Percentiles rank a stretch among this genome's conserved stretches.
These are phyloP conservation scores for Enteromius thamalakanensis DNA, from an alignment of 2,797 vertebrate genomes.

Conservation along the genomic window DNA sequence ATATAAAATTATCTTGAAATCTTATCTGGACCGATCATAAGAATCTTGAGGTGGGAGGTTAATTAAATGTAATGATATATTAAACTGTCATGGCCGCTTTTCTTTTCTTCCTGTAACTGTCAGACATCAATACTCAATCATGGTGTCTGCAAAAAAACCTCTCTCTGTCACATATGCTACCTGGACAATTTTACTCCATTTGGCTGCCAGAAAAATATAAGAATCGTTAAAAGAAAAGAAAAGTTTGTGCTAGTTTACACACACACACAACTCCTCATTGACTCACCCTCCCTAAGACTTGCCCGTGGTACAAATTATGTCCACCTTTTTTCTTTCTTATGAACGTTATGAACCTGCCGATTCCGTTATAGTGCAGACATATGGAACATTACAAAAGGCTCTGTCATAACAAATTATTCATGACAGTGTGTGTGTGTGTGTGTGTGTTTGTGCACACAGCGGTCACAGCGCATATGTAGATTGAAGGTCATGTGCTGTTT, in stretches of 20 bases:
- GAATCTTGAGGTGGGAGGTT: slow-evolving; percentile 29
- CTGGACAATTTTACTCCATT: neutral
- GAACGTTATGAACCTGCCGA: neutral
- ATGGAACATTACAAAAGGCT: neutral
- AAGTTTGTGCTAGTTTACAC: too few species aligned
- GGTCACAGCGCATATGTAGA: neutral
- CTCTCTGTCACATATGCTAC: neutral
- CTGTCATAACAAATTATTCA: neutral
- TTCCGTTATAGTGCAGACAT: neutral
- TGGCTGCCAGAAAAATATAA: neutral
- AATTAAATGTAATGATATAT: slow-evolving; percentile 55
- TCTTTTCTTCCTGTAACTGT: slow-evolving; percentile 48
- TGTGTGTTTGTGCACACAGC: neutral
- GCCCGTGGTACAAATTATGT: neutral
- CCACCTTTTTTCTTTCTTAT: neutral
- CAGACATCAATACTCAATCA: slow-evolving; percentile 50
- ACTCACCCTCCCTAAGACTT: neutral
- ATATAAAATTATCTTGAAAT: too few species aligned
- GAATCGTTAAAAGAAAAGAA: too few species aligned
- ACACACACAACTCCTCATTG: too few species aligned
- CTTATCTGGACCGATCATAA: too few species aligned
- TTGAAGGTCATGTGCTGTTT: neutral
- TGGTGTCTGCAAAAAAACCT: slow-evolving; percentile 15
- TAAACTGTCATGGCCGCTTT: slow-evolving; percentile 44
- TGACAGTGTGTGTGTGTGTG: neutral